Evolutionary conservation across 2,113 vertebrate genomes (phyloP).

Genomic region (Leptodactylus fuscus): DNA sequence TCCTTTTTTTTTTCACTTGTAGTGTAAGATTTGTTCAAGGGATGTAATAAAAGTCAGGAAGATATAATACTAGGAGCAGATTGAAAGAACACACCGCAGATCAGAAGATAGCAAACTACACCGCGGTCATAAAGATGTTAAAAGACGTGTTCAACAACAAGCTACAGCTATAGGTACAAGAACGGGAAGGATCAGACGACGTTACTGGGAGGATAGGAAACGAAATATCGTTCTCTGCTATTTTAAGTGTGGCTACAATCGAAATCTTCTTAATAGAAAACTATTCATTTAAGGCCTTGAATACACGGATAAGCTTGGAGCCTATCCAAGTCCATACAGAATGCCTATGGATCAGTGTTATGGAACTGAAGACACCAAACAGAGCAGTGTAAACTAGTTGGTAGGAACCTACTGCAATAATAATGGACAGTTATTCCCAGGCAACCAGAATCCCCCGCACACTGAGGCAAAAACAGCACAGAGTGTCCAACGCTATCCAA

Average conservation of each 20-base stretch:
- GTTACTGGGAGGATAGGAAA: not conserved
- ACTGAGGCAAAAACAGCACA: too few relatives aligned
- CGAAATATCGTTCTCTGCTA: not conserved
- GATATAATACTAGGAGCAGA: slow-evolving; percentile 52
- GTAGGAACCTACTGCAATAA: too few relatives aligned
- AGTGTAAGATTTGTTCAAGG: slow-evolving; percentile 44
- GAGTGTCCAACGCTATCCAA: too few relatives aligned
- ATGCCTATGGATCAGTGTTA: too few relatives aligned
- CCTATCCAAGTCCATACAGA: too few relatives aligned
- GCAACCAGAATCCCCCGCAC: too few relatives aligned
- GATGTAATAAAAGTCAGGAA: slow-evolving; percentile 56
- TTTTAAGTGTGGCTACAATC: not conserved
- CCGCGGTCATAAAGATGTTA: slow-evolving; percentile 57
- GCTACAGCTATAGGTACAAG: slow-evolving; percentile 12
- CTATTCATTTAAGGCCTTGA: not conserved
- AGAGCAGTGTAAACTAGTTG: too few relatives aligned
- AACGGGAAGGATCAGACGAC: not conserved
- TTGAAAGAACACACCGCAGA: slow-evolving; percentile 45
- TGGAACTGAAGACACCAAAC: too few relatives aligned
- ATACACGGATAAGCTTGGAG: not conserved
- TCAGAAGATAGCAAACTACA: slow-evolving; percentile 49
- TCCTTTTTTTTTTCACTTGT: not conserved
- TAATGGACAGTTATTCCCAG: too few relatives aligned
- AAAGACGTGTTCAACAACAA: slow-evolving; percentile 44
- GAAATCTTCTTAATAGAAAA: not conserved